These are phyloP conservation scores for Cantharis rufa DNA, from an alignment of 2,888 invertebrate species.

Conservation along the genomic window DNA sequence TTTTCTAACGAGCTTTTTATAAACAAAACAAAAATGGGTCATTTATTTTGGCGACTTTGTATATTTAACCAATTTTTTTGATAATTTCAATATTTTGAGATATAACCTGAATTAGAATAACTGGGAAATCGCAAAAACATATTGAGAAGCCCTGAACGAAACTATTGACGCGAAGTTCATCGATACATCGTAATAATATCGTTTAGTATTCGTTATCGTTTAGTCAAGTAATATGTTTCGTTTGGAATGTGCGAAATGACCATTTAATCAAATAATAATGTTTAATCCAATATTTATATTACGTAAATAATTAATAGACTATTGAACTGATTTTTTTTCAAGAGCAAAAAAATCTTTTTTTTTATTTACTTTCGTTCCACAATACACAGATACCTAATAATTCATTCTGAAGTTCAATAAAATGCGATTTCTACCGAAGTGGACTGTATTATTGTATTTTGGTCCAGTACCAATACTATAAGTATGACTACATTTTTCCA, in stretches of 20 bases:
- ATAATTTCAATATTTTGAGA: no score
- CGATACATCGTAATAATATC: neutral
- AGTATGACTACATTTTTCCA: neutral
- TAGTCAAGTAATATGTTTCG: neutral
- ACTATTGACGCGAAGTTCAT: neutral
- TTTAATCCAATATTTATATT: neutral
- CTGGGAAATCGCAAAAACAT: no score
- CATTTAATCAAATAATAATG: neutral
- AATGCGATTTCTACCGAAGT: neutral
- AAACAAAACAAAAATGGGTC: neutral
- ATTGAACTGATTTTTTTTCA: neutral
- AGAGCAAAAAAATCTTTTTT: neutral
- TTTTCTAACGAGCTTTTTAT: neutral
- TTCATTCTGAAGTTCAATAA: neutral
- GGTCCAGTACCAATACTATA: neutral
- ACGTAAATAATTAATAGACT: neutral
- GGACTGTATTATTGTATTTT: no score
- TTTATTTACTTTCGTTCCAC: neutral
- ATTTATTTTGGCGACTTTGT: neutral
- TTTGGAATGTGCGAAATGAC: neutral
- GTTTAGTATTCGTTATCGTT: neutral
- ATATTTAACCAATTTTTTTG: neutral
- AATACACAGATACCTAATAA: neutral
- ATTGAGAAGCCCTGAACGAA: neutral
- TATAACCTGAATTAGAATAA: no score